Percentiles rank a stretch among this genome's conserved stretches.
Evolutionary conservation across 2,113 vertebrate genomes (phyloP).

Genomic region (Redunca redunca): DNA sequence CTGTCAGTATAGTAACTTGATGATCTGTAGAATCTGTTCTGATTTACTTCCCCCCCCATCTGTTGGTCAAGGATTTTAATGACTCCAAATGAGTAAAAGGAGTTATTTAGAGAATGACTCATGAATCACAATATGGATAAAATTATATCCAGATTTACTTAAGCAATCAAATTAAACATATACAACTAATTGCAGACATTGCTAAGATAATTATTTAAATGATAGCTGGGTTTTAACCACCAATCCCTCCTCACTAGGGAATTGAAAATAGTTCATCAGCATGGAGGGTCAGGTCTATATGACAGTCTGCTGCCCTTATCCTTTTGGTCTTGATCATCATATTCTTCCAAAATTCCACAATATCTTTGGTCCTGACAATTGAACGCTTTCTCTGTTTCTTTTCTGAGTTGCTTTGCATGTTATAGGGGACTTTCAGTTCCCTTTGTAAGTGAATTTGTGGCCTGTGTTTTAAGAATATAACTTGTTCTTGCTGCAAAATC

Average conservation of each 20-base stretch:
- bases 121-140: constrained; percentile 45
- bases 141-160: constrained; percentile 71
- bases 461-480: neutral
- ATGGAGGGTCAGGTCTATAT: neutral
- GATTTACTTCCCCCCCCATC: neutral
- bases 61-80: constrained; percentile 26
- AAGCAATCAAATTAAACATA: constrained; percentile 65
- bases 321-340: neutral
- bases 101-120: constrained; percentile 51
- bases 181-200: constrained; percentile 59
- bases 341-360: neutral
- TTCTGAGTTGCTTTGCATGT: neutral
- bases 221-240: constrained; percentile 43
- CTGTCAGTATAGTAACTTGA: neutral
- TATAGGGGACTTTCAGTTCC: neutral
- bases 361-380: constrained; percentile 1
- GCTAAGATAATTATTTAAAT: constrained; percentile 63
- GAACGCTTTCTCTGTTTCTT: neutral
- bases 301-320: neutral
- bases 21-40: neutral
- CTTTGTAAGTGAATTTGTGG: neutral
- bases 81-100: constrained; percentile 38
- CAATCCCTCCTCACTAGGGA: constrained; percentile 43
- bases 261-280: constrained; percentile 30
- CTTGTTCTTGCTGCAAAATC: neutral